Percentiles rank a stretch among this genome's conserved stretches.
These are phyloP conservation scores for Drosophila lutescens DNA, from an alignment of 2,888 invertebrate species.

Conservation along the genomic window DNA sequence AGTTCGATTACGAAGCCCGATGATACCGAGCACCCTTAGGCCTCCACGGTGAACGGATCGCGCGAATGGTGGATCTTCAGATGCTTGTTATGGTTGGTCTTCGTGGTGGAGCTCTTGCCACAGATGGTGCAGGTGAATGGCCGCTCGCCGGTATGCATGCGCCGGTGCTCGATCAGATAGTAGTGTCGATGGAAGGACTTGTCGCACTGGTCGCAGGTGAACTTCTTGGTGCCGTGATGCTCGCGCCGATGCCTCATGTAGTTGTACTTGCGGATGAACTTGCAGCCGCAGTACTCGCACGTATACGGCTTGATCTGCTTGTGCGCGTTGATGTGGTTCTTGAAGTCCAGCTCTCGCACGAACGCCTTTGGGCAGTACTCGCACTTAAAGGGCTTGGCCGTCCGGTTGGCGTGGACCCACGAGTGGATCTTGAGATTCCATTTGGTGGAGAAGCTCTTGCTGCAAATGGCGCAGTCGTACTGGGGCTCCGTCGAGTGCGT, in stretches of 20 bases:
- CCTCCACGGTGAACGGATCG: slow-evolving; percentile 93
- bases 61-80: slow-evolving; percentile 95
- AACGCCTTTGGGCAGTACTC: slow-evolving; percentile 93
- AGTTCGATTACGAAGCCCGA: slow-evolving; percentile 45
- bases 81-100: slow-evolving; percentile 96
- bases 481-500: slow-evolving; percentile 91
- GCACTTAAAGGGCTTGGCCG: slow-evolving; percentile 94
- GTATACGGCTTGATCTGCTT: slow-evolving; percentile 92
- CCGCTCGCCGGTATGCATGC: slow-evolving; percentile 91
- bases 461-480: slow-evolving; percentile 92
- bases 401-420: slow-evolving; percentile 94
- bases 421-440: slow-evolving; percentile 95
- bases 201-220: slow-evolving; percentile 90
- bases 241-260: slow-evolving; percentile 93
- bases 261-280: slow-evolving; percentile 94
- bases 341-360: slow-evolving; percentile 91
- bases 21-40: slow-evolving; percentile 61
- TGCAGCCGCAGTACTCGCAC: slow-evolving; percentile 95
- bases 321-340: slow-evolving; percentile 94
- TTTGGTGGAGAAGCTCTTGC: slow-evolving; percentile 93
- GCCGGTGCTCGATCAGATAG: slow-evolving; percentile 94
- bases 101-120: slow-evolving; percentile 94
- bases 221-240: slow-evolving; percentile 92
- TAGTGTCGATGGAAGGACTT: slow-evolving; percentile 94
- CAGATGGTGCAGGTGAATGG: slow-evolving; percentile 95